A percentile compares a stretch with the other conserved stretches of the same genome.
Conservation (phyloP, 1,140 invertebrate species). For the Contarinia nasturtii region DNA sequence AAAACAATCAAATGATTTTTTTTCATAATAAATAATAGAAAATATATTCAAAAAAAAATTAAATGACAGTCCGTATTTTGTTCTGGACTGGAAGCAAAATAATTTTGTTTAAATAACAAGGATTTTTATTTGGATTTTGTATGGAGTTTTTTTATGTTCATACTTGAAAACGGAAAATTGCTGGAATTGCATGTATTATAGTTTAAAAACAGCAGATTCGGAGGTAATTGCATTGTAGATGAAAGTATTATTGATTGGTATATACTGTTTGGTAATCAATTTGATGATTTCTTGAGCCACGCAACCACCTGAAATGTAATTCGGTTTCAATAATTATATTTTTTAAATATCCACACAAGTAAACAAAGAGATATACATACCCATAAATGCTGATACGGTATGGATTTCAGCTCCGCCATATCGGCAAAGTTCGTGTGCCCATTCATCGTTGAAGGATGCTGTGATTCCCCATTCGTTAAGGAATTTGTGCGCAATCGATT, state of each 20-base stretch:
- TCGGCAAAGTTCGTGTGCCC: conserved; percentile 83
- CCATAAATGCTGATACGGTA: conserved; percentile 85
- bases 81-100: too few species aligned
- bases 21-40: too few species aligned
- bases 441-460: conserved; percentile 72
- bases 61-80: too few species aligned
- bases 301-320: conserved; percentile 45
- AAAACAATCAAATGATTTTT: too few species aligned
- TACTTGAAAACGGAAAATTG: too few species aligned
- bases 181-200: too few species aligned
- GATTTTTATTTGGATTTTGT: too few species aligned
- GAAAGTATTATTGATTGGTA: conserved; percentile 88
- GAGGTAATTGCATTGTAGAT: conserved; percentile 89
- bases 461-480: conserved; percentile 70
- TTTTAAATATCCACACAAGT: neutral
- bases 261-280: conserved; percentile 91
- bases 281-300: conserved; percentile 95
- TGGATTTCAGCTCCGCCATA: conserved; percentile 91
- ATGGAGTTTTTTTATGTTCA: too few species aligned
- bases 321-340: neutral
- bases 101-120: too few species aligned
- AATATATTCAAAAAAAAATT: too few species aligned
- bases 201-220: conserved; percentile 31
- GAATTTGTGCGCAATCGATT: conserved; percentile 58
- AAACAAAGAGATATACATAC: conserved; percentile 25